Evolutionary conservation across 2,888 invertebrate genomes (phyloP), one percentile per base, ranked within the genome.

Genomic region (Muscina levida): DNA sequence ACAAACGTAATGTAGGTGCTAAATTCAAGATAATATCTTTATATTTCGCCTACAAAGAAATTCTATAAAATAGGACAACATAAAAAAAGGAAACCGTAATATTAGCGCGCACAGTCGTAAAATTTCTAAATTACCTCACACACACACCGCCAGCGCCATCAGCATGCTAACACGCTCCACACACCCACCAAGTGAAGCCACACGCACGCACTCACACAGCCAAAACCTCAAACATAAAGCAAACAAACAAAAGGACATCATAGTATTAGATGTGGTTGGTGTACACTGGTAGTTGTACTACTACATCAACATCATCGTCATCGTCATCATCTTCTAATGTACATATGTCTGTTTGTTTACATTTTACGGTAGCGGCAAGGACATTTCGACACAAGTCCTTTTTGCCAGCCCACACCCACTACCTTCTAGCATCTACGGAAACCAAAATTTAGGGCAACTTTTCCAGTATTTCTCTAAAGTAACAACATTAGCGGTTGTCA

Each of bases 401-500:
- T 31, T 8, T 5, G 31, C 31, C 31, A 31, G n/a, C 31, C 31
- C 31, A 31, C 31, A 3, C 31, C 31, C 31, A 31, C 31, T 5
- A 31, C n/a, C n/a, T n/a, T n/a, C n/a, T n/a, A n/a, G n/a, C 31
- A 31, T 5, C 3, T 8, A 31, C 31, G 31, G n/a, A n/a, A n/a
- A n/a, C n/a, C n/a, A 8, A 31, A 31, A 31, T 31, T 31, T 5
- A 31, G 31, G 31, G 8, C 31, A 31, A 5, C 31, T 8, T 8
- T 31, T 3, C 31, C 8, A 5, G 31, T 44, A 44, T 44, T 44
- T 44, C 44, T n/a, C n/a, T 44, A 44, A n/a, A n/a, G 44, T 31
- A 31, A 31, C 8, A 31, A 66, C 66, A 70, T 76, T 80, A 79
- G 57, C 65, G 65, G 62, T 70, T 77, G 80, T 77, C 76, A 73